Percentiles rank a stretch among this genome's conserved stretches.
These are phyloP conservation scores for Macrotis lagotis DNA, from an alignment of 2,113 vertebrate genomes.

Conservation along the genomic window DNA sequence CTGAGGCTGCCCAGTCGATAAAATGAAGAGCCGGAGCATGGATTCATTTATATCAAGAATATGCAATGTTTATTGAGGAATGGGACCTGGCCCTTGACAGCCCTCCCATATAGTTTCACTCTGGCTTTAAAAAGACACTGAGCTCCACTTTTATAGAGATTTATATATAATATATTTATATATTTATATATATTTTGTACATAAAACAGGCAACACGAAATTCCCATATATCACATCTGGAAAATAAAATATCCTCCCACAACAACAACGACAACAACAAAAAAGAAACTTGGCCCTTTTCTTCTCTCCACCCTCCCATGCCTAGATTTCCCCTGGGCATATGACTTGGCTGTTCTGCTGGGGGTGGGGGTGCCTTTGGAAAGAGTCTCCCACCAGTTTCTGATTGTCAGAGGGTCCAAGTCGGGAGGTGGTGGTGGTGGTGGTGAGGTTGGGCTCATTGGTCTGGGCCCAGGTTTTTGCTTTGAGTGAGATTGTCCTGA, in stretches of 20 bases:
- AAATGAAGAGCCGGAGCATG: not conserved
- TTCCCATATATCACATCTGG: slow-evolving; percentile 20
- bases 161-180: slow-evolving; percentile 69
- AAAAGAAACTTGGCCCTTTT: slow-evolving; percentile 49
- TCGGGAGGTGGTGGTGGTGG: not conserved
- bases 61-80: slow-evolving; percentile 81
- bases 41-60: slow-evolving; percentile 44
- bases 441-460: not conserved
- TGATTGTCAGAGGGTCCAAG: not conserved
- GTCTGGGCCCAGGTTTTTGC: not conserved
- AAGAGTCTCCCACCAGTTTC: not conserved
- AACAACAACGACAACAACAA: slow-evolving; percentile 21
- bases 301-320: slow-evolving; percentile 40
- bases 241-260: slow-evolving; percentile 36
- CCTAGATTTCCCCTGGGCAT: not conserved
- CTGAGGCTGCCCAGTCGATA: not conserved
- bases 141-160: slow-evolving; percentile 68
- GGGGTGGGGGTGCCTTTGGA: not conserved
- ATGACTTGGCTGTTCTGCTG: not conserved
- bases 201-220: slow-evolving; percentile 69
- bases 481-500: not conserved
- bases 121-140: slow-evolving; percentile 73
- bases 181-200: slow-evolving; percentile 73
- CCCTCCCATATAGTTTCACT: slow-evolving; percentile 67
- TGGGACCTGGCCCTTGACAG: slow-evolving; percentile 73